Evolutionary conservation across 2,797 vertebrate species (phyloP), one percentile per base, ranked within the genome.

Genomic region (Spondyliosoma cantharus): DNA sequence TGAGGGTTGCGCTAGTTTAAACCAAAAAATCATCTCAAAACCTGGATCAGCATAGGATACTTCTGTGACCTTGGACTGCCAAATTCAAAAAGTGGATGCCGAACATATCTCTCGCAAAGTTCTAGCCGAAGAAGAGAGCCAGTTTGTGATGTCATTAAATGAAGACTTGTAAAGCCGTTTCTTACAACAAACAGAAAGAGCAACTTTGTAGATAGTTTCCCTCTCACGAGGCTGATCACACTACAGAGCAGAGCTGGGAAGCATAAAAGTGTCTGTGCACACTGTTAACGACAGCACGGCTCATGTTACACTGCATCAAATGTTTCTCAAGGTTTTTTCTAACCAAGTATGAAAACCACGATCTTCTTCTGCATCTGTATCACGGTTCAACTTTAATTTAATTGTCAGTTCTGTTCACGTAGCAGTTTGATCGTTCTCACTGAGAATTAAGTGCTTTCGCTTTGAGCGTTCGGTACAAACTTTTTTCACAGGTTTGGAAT

Each of bases 21-120:
- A 86, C 71, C 5, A 27, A 86, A 90, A 37, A 93, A 86, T 81
- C 77, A 85, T 85, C 82, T 86, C 84, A 73, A 83, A 32, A 91
- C 87, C 71, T 72, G 63, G 86, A 72, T 81, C 66, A 27, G 69
- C 57, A 76, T 13, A 32, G 80, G 80, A 80, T 87, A 71, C 74
- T 80, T 83, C 68, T 67, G 29, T 80, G 86, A 91, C 88, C 86
- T 90, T 91, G 80, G 76, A 63, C 17, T 20, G 76, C 32, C 63
- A 77, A 88, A 87, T 75, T n/a, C 15, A 45, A 72, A 71, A 72
- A 63, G 67, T 56, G 27, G 80, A 70, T 46, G 46, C 57, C 57
- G 64, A 85, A 81, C 32, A 73, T 8, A 24, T 80, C 53, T 66
- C 72, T 68, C 59, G 20, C 50, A 74, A 68, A 82, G 72, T 85